Base-by-base conservation (phyloP, 2,888 invertebrate genomes). In the Scaeva pyrastri region DNA sequence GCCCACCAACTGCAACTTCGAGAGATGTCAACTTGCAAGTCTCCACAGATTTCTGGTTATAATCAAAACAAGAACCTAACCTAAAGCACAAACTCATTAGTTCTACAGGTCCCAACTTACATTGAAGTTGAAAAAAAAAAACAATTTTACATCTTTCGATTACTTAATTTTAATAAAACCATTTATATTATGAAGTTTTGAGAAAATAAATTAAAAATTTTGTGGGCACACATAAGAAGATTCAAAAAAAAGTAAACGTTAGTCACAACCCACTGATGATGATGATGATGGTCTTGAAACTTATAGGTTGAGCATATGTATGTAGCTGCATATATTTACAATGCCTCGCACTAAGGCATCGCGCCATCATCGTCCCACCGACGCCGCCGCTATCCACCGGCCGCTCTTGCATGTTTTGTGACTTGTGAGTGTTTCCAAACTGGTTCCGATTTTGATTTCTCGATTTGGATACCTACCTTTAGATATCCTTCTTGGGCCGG, bases 391-490 rank as follows among this genome's bases (percentile, higher is more conserved):
- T 1, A n/a, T n/a, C n/a, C n/a, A n/a, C n/a, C n/a, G n/a, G 39
- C 12, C 39, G 10, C 11, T 7, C 39, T 11, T 73, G 85, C 72
- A 76, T 76, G 75, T 76, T 80, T 76, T 55, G 48, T 76, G 68
- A 48, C 48, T 76, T 55, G 55, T 76, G 68, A 48, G 56, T 36
- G 45, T 68, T 73, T 62, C 58, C 43, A 86, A 86, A 86, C 86
- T 70, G 86, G 86, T 86, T 86, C 64, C 64, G 66, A 71, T 74
- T 68, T 77, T 86, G 70, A 73, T 68, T 86, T 86, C 86, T 86
- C 70, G 81, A 81, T 86, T 86, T 81, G 86, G 86, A 74, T 68
- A 68, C 31, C 66, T 81, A 77, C 81, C 81, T 73, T 73, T 70
- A n/a, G n/a, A n/a, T n/a, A 86, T 77, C 81, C 77, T 86, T 74